These are phyloP conservation scores for Rhyacichthys aspro DNA, from an alignment of 2,797 vertebrate genomes.

Conservation along the genomic window DNA sequence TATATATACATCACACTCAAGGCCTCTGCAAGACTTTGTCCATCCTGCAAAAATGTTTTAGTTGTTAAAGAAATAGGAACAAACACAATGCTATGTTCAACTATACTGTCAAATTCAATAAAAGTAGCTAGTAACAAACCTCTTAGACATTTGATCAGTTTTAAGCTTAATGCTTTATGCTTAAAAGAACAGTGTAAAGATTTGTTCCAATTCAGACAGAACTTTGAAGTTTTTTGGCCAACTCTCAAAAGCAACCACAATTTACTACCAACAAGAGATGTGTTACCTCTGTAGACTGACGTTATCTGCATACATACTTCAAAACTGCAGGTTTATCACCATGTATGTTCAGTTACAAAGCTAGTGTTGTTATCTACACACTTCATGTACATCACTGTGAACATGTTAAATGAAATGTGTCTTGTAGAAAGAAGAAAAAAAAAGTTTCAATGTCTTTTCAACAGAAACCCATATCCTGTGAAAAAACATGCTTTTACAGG, in stretches of 20 bases:
- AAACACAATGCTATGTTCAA: no score
- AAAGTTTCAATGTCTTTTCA: slow-evolving; percentile 61
- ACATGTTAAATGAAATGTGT: not conserved
- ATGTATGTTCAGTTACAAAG: not conserved
- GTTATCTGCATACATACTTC: not conserved
- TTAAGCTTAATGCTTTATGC: no score
- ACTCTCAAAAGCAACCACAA: not conserved
- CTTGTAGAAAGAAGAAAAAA: slow-evolving; percentile 27
- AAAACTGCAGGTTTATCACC: slow-evolving; percentile 3
- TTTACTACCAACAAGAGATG: not conserved
- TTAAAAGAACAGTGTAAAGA: not conserved
- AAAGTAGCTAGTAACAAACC: no score
- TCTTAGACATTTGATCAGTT: no score
- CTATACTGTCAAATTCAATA: no score
- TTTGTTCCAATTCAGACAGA: not conserved
- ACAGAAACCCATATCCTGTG: slow-evolving; percentile 81
- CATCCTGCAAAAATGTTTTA: no score
- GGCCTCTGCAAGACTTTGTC: no score
- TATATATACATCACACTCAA: no score
- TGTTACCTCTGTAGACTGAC: slow-evolving; percentile 1
- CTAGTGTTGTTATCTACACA: not conserved
- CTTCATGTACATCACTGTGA: not conserved
- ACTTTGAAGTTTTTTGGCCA: not conserved
- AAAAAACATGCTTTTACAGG: slow-evolving; percentile 67
- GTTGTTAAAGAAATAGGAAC: no score